Conservation (phyloP, 1,140 invertebrate genomes). For the Wiebesia pumilae region DNA sequence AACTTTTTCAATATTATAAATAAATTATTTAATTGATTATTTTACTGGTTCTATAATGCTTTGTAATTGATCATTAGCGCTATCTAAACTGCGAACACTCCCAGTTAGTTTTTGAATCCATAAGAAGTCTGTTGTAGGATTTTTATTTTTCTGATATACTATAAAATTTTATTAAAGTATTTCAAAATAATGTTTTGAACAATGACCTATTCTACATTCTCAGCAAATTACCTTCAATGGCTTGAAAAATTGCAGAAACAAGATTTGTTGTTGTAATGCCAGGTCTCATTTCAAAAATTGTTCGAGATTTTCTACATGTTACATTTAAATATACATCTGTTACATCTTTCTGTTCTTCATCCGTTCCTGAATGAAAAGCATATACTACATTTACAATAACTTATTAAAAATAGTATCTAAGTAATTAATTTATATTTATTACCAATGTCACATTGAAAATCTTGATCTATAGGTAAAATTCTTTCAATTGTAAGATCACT, state of each 20-base stretch:
- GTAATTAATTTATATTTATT: slow-evolving; percentile 55
- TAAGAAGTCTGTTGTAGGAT: slow-evolving; percentile 63
- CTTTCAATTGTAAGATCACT: slow-evolving; percentile 83
- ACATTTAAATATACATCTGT: slow-evolving; percentile 79
- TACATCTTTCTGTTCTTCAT: slow-evolving; percentile 73
- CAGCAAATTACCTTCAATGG: slow-evolving; percentile 66
- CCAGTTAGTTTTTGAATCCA: slow-evolving; percentile 70
- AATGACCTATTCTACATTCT: slow-evolving; percentile 27
- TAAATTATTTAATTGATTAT: slow-evolving; percentile 40
- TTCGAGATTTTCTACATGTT: slow-evolving; percentile 76
- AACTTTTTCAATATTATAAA: slow-evolving; percentile 18
- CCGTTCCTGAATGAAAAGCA: slow-evolving; percentile 62
- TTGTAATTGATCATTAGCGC: slow-evolving; percentile 57
- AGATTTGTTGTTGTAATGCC: slow-evolving; percentile 80
- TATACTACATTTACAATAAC: slow-evolving; percentile 45
- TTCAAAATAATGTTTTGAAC: background rate
- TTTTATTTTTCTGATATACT: slow-evolving; percentile 71
- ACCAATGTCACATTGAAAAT: slow-evolving; percentile 86
- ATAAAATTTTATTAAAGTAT: slow-evolving; percentile 71
- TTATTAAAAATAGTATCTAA: slow-evolving; percentile 52
- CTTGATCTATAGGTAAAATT: slow-evolving; percentile 83
- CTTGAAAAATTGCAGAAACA: slow-evolving; percentile 74
- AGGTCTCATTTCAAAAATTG: slow-evolving; percentile 80
- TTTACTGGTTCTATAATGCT: slow-evolving; percentile 64
- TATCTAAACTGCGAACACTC: slow-evolving; percentile 61